Evolutionary conservation across 1,140 invertebrate species (phyloP), one percentile per base, ranked within the genome.

Genomic region (Plectrocnemia conspersa): DNA sequence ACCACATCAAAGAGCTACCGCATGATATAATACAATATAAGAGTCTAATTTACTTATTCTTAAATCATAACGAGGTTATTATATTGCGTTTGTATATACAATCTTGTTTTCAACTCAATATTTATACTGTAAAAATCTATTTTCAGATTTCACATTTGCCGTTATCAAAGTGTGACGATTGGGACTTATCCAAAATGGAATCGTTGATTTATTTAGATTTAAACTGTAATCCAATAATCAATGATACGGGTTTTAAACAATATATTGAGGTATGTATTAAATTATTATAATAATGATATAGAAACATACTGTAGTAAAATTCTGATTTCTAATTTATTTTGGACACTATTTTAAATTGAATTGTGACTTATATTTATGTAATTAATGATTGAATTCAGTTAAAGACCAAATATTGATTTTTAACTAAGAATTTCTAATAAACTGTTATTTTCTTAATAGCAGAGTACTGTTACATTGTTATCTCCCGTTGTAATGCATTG

Each of bases 121-220:
- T 29, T n/a, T n/a, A n/a, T n/a, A n/a, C n/a, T n/a, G n/a, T n/a
- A n/a, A n/a, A n/a, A 36, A 6, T 36, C 16, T 5, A 36, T 33
- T 48, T 36, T 50, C 22, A 50, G 47, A 50, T 50, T 13, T 38
- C 24, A 24, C 27, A 35, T 50, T 50, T 50, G 33, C 47, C 33
- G 13, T 13, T 50, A 10, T 24, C 33, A 5, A 24, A 50, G 25
- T 33, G 13, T n/a, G 27, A 19, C 9, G 25, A 38, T 24, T 50
- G 47, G 47, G 47, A 50, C 40, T 38, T 50, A n/a, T 50, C 47
- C 11, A 35, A 15, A 38, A 38, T 50, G 47, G 47, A 50, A 38
- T 24, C 33, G 13, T 4, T 50, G 24, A 9, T 16, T 2, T 50
- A 50, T 15, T 38, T 50, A 13, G 47, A 50, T 50, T 18, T 50